A percentile compares a stretch with the other conserved stretches of the same genome.
phyloP scores from a whole-genome alignment of 64 coral and sea anemone genomes.

The Platygyra sinensis region DNA sequence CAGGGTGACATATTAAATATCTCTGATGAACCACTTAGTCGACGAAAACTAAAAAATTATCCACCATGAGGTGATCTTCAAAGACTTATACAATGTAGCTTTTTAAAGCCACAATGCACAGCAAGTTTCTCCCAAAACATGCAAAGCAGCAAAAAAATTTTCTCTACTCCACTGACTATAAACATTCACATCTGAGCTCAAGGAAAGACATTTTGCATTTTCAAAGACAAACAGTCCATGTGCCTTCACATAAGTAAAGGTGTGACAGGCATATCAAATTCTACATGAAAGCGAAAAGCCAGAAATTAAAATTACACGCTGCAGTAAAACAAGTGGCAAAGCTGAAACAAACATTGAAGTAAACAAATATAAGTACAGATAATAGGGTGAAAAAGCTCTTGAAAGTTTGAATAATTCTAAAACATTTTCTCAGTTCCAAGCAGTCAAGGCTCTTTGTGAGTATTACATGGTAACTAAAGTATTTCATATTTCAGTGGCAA shows the following conservation, averaged over 20 bases:
- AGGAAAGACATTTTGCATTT: no score
- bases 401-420: background rate
- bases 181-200: no score
- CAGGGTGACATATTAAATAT: background rate
- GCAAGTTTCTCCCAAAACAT: no score
- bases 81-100: background rate
- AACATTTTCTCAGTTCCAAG: constrained; percentile 5
- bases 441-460: background rate
- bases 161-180: no score
- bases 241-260: no score
- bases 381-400: background rate
- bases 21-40: background rate
- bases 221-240: no score
- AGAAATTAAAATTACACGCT: constrained; percentile 1
- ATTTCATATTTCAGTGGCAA: background rate
- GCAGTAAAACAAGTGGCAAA: background rate
- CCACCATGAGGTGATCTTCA: background rate
- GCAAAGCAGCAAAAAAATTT: no score
- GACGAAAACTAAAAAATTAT: background rate
- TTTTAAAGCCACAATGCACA: background rate
- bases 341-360: background rate
- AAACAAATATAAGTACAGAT: no score
- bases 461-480: background rate
- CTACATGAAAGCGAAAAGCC: background rate
- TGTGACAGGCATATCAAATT: background rate